Conservation (phyloP, 2,113 vertebrate species). For the Melanocharis versteri region DNA sequence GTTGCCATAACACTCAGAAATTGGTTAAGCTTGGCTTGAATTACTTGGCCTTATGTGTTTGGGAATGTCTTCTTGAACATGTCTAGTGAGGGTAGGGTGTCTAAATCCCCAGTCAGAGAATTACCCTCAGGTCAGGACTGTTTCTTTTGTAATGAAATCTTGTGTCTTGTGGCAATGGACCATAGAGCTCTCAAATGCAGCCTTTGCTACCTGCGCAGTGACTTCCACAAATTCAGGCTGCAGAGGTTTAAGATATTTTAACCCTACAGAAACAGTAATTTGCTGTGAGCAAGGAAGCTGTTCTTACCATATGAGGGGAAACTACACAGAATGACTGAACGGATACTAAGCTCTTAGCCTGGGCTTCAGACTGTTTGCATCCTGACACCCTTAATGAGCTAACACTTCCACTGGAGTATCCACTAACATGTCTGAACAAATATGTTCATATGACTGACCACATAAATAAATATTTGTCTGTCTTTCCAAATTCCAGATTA, state of each 20-base stretch:
- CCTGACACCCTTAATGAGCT: not conserved
- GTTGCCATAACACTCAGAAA: not conserved
- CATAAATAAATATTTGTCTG: not conserved
- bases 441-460: not conserved
- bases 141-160: not conserved
- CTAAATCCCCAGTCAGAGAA: not conserved
- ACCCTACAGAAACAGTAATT: not conserved
- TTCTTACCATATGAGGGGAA: not conserved
- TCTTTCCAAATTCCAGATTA: not conserved
- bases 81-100: not conserved
- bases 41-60: not conserved
- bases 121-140: not conserved
- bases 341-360: not conserved
- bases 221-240: not conserved
- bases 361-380: not conserved
- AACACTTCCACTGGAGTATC: not conserved
- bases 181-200: not conserved
- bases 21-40: not conserved
- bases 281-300: not conserved
- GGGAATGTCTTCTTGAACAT: not conserved
- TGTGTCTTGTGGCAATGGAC: not conserved
- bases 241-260: not conserved
- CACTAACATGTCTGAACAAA: not conserved
- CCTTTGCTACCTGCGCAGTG: not conserved
- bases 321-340: not conserved